Conservation (phyloP, 2,888 invertebrate species). For the Drymonia ruficornis region DNA sequence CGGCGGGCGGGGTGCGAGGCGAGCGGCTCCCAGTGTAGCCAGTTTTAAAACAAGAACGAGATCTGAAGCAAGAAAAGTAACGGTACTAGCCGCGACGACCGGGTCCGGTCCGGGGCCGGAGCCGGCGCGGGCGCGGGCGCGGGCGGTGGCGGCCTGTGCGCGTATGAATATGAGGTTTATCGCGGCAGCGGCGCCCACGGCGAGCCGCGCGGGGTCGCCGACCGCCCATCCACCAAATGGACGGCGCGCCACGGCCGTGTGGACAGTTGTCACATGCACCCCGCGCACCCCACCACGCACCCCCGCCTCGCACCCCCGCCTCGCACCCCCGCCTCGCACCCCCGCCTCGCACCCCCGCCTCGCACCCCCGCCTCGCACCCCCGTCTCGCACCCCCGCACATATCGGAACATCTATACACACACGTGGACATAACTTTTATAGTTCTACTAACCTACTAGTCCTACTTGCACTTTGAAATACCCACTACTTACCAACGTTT, state of each 20-base stretch:
- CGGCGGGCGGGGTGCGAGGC: slow-evolving; percentile 15
- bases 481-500: no score
- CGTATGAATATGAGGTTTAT: slow-evolving; percentile 43
- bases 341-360: slow-evolving; percentile 8
- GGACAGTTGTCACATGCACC: slow-evolving; percentile 41
- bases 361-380: neutral
- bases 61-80: slow-evolving; percentile 65
- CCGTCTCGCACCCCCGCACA: slow-evolving; percentile 8
- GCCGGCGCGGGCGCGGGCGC: slow-evolving; percentile 25
- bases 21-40: slow-evolving; percentile 25
- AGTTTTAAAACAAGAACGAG: slow-evolving; percentile 59
- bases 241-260: slow-evolving; percentile 32
- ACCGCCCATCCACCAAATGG: slow-evolving; percentile 49
- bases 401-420: neutral
- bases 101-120: slow-evolving; percentile 14
- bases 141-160: slow-evolving; percentile 22
- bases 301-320: slow-evolving; percentile 5
- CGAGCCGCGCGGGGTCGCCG: slow-evolving; percentile 34
- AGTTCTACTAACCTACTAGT: no score
- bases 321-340: slow-evolving; percentile 4
- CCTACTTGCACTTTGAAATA: no score
- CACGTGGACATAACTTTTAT: no score
- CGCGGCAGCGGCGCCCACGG: slow-evolving; percentile 33
- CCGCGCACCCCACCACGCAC: slow-evolving; percentile 5
- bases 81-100: slow-evolving; percentile 56